Evolutionary conservation across 2,113 vertebrate species (phyloP).

Genomic region (Xenus cinereus): DNA sequence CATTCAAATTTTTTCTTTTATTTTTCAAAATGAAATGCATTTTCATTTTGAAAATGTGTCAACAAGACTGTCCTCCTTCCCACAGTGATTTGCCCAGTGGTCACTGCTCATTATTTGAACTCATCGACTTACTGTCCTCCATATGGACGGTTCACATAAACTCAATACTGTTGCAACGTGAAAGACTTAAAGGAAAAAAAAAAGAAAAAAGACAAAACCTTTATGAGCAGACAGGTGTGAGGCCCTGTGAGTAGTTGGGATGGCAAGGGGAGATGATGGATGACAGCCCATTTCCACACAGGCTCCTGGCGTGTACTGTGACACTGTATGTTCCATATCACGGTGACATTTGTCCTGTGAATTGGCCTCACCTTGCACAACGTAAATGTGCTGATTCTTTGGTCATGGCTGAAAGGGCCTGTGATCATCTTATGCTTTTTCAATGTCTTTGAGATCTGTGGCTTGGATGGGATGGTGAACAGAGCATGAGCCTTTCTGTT

Average conservation of each 20-base stretch:
- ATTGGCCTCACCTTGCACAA: not conserved
- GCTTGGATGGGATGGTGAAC: not conserved
- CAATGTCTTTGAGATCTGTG: not conserved
- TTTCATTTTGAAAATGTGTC: not conserved
- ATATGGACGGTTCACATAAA: not conserved
- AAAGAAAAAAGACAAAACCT: not conserved
- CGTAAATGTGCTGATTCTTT: not conserved
- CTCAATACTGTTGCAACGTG: not conserved
- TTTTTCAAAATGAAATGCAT: not conserved
- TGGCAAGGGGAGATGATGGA: no score
- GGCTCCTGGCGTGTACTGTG: accelerated
- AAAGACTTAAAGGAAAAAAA: not conserved
- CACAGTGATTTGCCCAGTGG: not conserved
- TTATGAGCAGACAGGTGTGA: not conserved
- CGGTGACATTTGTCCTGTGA: not conserved
- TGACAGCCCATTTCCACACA: no score
- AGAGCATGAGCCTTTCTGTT: not conserved
- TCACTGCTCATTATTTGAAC: not conserved
- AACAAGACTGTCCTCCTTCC: not conserved
- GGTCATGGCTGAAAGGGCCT: not conserved
- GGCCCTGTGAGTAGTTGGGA: no score
- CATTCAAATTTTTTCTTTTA: not conserved
- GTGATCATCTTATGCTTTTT: not conserved
- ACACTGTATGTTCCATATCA: not conserved
- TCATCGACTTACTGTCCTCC: not conserved